Evolutionary conservation across 2,797 vertebrate species (phyloP).

Genomic region (Propithecus deckenii): DNA sequence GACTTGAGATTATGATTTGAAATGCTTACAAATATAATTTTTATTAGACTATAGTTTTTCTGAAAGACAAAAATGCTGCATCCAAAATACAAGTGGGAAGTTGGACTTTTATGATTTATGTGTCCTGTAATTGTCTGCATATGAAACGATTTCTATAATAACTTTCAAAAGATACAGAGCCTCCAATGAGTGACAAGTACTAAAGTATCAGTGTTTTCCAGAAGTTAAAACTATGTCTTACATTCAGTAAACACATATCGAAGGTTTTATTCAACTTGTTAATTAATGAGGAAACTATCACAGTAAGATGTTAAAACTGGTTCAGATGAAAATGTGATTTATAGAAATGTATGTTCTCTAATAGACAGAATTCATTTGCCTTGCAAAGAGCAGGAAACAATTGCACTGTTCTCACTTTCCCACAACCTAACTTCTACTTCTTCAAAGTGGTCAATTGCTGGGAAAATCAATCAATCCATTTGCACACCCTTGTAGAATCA

Average conservation of each 20-base stretch:
- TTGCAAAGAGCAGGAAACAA: not conserved
- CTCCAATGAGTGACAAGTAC: not conserved
- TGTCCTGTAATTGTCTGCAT: not conserved
- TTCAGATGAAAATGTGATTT: not conserved
- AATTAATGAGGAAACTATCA: not conserved
- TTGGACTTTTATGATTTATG: not conserved
- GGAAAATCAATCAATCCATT: not conserved
- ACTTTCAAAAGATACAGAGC: not conserved
- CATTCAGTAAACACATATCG: not conserved
- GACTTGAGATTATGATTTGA: not conserved
- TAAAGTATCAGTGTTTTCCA: not conserved
- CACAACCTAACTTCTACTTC: not conserved
- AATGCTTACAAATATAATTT: not conserved
- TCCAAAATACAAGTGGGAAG: not conserved
- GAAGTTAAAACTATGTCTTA: not conserved
- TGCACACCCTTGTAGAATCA: not conserved
- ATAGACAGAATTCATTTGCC: not conserved
- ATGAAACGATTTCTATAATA: not conserved
- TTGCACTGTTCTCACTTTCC: not conserved
- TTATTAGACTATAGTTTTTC: not conserved
- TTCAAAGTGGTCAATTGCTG: not conserved
- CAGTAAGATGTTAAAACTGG: not conserved
- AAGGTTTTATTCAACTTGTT: not conserved
- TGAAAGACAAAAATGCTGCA: not conserved
- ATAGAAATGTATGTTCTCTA: not conserved